Evolutionary conservation across 2,797 vertebrate genomes (phyloP).

Genomic region (Sphenopsis melanotis): DNA sequence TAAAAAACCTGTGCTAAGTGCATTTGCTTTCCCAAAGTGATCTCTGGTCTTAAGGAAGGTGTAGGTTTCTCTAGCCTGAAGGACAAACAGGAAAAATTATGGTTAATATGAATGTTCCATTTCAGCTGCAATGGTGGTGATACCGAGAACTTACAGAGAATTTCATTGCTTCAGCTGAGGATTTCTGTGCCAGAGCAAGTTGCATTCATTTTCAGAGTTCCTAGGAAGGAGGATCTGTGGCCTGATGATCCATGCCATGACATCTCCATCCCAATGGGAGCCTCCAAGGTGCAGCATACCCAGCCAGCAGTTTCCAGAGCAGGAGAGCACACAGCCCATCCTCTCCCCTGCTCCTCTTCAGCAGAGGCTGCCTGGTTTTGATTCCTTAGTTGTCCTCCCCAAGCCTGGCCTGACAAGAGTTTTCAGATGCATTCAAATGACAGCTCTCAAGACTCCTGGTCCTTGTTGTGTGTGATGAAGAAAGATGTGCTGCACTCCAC

Average conservation of each 20-base stretch:
- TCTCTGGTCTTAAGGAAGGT: background rate
- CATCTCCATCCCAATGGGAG: background rate
- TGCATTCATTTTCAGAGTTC: background rate
- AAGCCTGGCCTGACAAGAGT: background rate
- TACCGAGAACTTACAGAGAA: background rate
- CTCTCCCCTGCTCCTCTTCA: background rate
- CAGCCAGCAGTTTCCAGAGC: background rate
- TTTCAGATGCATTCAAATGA: background rate
- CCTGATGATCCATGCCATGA: background rate
- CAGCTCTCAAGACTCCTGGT: background rate
- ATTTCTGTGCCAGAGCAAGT: background rate
- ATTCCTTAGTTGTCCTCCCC: background rate
- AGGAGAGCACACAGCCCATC: background rate
- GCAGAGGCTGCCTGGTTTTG: background rate
- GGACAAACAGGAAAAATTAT: background rate
- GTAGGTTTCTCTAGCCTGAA: background rate
- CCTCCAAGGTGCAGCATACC: background rate
- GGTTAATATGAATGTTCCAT: background rate
- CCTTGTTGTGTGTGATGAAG: rapidly evolving
- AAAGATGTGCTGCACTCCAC: background rate
- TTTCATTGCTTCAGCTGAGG: background rate
- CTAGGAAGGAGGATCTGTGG: background rate
- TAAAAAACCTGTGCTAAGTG: background rate
- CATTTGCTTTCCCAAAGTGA: background rate
- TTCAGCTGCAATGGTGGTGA: background rate